A percentile compares a stretch with the other conserved stretches of the same genome.
phyloP scores from a whole-genome alignment of 1,140 invertebrate genomes.

The Drosophila equinoxialis region DNA sequence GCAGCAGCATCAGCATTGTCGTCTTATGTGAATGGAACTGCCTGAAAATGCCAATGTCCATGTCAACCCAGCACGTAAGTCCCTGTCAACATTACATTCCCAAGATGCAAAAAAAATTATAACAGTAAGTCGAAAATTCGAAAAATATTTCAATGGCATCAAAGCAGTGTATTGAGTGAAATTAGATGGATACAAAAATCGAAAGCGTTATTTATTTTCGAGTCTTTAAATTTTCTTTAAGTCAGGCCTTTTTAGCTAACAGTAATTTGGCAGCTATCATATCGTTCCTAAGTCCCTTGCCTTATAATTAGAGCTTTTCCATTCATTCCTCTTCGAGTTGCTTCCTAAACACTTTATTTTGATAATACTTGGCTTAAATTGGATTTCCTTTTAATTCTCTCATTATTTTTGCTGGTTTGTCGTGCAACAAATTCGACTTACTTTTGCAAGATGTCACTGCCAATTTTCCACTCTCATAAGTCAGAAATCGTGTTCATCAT shows the following conservation, averaged over 20 bases:
- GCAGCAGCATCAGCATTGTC: conserved; percentile 13
- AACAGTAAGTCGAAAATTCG: not conserved
- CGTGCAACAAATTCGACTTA: not conserved
- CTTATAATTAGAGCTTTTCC: not conserved
- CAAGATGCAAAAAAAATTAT: not conserved
- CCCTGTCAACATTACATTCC: conserved; percentile 17
- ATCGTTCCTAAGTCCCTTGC: not conserved
- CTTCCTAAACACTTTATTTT: not conserved
- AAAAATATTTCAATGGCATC: conserved; percentile 1
- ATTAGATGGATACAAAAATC: not conserved
- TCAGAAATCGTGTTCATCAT: conserved; percentile 48
- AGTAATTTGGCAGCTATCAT: not conserved
- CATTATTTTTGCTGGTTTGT: conserved; percentile 30
- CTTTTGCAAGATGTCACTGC: conserved; percentile 33
- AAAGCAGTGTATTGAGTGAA: not conserved
- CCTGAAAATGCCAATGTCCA: conserved; percentile 8
- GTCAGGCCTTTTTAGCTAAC: not conserved
- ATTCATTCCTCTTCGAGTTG: not conserved
- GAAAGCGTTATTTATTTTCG: not conserved
- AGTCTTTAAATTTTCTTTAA: too few relatives aligned
- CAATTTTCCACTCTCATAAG: conserved; percentile 24
- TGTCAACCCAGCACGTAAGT: conserved; percentile 6
- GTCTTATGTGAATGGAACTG: conserved; percentile 17
- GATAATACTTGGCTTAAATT: not conserved
- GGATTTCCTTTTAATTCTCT: conserved; percentile 17